Conservation (phyloP, 2,797 vertebrate genomes). For the Phyllotis vaccarum region DNA sequence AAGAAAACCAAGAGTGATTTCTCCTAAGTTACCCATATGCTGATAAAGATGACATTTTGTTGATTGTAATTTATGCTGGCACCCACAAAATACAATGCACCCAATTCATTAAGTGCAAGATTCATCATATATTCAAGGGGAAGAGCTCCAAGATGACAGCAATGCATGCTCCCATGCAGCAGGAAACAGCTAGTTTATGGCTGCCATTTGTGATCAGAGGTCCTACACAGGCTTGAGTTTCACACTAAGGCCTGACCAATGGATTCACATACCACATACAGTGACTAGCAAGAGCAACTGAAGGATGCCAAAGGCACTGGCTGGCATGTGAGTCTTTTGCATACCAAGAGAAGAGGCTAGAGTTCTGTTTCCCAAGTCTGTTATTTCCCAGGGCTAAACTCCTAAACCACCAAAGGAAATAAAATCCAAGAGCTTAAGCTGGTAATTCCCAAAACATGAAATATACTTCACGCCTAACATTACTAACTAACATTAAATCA, state of each 20-base stretch:
- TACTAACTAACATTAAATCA: neutral
- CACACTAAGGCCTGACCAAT: neutral
- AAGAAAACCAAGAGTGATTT: constrained; percentile 77
- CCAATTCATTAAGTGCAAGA: constrained; percentile 47
- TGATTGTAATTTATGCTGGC: constrained; percentile 71
- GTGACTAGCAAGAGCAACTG: neutral
- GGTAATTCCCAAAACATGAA: constrained; percentile 15
- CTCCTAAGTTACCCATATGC: constrained; percentile 68
- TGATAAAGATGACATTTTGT: constrained; percentile 78
- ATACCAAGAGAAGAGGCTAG: neutral
- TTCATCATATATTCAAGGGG: neutral
- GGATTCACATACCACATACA: neutral
- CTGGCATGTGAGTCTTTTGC: neutral
- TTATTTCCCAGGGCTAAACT: neutral
- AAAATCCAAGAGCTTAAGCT: neutral
- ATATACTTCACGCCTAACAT: neutral
- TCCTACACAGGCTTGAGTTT: neutral
- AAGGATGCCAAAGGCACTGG: neutral
- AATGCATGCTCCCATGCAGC: neutral
- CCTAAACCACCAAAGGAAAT: constrained; percentile 30
- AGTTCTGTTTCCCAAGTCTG: constrained; percentile 28
- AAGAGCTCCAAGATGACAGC: neutral
- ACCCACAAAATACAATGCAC: constrained; percentile 71
- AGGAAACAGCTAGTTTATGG: neutral
- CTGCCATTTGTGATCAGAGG: neutral